Evolutionary conservation across 2,113 vertebrate species (phyloP).

Genomic region (Sula dactylatra): DNA sequence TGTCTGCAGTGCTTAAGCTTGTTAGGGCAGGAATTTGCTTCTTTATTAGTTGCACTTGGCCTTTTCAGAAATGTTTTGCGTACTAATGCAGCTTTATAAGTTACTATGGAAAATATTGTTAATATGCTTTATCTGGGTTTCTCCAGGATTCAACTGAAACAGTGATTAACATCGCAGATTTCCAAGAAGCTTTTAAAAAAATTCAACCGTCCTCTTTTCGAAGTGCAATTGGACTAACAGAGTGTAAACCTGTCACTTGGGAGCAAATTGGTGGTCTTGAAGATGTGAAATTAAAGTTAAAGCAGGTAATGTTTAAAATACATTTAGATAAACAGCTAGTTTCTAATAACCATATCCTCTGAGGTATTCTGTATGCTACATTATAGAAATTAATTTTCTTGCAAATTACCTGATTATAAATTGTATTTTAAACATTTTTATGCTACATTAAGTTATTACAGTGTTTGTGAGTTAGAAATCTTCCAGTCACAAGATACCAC

Average conservation of each 20-base stretch:
- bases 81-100: background rate
- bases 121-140: background rate
- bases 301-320: slow-evolving; percentile 76
- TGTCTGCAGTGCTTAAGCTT: background rate
- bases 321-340: background rate
- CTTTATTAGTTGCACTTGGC: background rate
- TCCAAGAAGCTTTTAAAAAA: slow-evolving; percentile 83
- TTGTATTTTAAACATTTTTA: background rate
- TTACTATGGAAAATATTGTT: background rate
- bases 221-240: slow-evolving; percentile 81
- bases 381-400: background rate
- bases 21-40: background rate
- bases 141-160: slow-evolving; percentile 71
- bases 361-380: background rate
- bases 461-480: background rate
- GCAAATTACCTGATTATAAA: background rate
- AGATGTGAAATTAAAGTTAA: slow-evolving; percentile 88
- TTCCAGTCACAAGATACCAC: background rate
- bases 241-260: slow-evolving; percentile 84
- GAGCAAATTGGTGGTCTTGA: slow-evolving; percentile 94
- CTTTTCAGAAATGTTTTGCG: background rate
- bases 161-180: slow-evolving; percentile 76
- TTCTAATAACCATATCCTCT: background rate
- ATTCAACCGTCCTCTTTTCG: slow-evolving; percentile 87
- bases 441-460: background rate